Conservation (phyloP, 2,797 vertebrate genomes). For the Podarcis lilfordi region DNA sequence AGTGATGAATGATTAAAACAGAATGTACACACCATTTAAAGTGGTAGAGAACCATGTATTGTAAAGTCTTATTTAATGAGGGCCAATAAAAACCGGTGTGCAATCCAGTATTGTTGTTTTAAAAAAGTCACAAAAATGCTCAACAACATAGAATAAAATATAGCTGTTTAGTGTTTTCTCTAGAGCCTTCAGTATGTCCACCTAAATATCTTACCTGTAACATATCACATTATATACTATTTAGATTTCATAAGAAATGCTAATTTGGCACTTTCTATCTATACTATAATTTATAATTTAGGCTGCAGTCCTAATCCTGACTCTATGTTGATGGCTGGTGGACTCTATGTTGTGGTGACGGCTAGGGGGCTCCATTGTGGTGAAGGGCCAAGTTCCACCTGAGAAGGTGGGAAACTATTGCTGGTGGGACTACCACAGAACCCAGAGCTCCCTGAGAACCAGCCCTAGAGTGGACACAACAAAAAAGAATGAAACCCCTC, state of each 20-base stretch:
- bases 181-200: background rate
- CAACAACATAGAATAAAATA: background rate
- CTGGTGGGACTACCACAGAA: no score
- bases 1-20: background rate
- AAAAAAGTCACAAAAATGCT: background rate
- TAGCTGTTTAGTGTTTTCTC: background rate
- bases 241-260: conserved; percentile 1
- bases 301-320: no score
- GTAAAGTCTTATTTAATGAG: no score
- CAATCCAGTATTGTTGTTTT: background rate
- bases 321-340: no score
- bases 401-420: no score
- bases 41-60: background rate
- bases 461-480: no score
- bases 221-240: background rate
- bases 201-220: background rate
- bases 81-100: background rate
- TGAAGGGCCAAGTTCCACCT: no score
- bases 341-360: no score
- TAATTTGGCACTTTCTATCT: background rate
- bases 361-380: no score
- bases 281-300: background rate
- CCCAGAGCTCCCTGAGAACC: no score
- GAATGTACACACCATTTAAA: background rate
- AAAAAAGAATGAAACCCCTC: no score